phyloP scores from a whole-genome alignment of 2,797 vertebrate species.

The Salmo trutta region DNA sequence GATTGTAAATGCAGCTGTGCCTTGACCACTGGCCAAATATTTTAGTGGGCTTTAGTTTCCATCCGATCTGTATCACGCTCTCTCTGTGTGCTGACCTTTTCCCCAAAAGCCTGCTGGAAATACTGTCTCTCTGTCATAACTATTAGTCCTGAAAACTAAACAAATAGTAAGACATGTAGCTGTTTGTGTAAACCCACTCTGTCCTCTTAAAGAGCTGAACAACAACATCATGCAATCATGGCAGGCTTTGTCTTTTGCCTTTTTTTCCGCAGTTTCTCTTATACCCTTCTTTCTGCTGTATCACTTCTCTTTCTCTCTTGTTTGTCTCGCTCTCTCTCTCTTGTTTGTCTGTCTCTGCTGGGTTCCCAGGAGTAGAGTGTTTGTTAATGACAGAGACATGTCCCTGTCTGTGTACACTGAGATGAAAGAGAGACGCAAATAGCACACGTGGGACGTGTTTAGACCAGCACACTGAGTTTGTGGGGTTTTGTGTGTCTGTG shows the following conservation, averaged over 20 bases:
- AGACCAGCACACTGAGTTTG: conserved; percentile 1
- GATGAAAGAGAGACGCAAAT: conserved; percentile 19
- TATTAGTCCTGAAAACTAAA: not conserved
- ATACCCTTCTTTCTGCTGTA: not conserved
- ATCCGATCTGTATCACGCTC: not conserved
- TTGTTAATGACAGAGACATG: conserved; percentile 21
- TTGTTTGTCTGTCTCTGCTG: not conserved
- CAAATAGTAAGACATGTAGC: not conserved
- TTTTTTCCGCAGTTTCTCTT: not conserved
- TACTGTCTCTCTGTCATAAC: not conserved
- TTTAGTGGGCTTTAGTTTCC: not conserved
- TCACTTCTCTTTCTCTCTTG: not conserved
- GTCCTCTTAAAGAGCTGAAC: not conserved
- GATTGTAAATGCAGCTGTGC: conserved; percentile 2
- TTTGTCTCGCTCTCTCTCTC: not conserved
- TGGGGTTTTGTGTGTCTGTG: not conserved
- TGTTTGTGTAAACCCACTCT: not conserved
- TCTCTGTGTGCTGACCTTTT: not conserved
- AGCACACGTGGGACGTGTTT: not conserved
- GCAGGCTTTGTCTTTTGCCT: not conserved
- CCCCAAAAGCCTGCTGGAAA: not conserved
- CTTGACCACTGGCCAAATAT: not conserved
- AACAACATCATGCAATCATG: not conserved
- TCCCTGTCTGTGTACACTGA: conserved; percentile 36
- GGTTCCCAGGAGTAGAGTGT: not conserved